Evolutionary conservation across 1,140 invertebrate species (phyloP), one percentile per base, ranked within the genome.

Genomic region (Grapholita molesta): DNA sequence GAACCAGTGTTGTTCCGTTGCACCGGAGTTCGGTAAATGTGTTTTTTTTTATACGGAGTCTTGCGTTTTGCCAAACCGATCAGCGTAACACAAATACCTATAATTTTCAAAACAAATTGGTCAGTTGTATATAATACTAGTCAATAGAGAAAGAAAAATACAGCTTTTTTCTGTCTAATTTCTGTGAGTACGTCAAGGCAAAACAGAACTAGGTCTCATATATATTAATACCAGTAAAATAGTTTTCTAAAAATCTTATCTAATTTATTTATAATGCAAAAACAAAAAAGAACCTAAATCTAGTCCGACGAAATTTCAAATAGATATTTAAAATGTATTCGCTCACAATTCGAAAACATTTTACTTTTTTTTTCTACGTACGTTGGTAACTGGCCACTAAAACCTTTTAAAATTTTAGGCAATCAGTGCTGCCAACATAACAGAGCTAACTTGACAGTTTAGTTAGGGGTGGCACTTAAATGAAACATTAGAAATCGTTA

Each of bases 401-500:
- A 15, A n/a, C 0, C 38, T 42, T 42, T 42, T 42, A 7, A 48
- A 48, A 48, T 48, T 48, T 48, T 48, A 2, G 42, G 2, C n/a
- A 18, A 0, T 18, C 42, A 48, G 2, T 48, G 42, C 42, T 21
- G 42, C 18, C 42, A 48, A 48, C n/a, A 2, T 48, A 15, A 48
- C 42, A 48, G 21, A 48, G 42, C 42, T 21, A 48, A 48, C 42
- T 48, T 48, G 42, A 48, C 42, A 48, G 18, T 48, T 52, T n/a
- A 55, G 24, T 55, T n/a, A 57, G 53, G 53, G 53, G 0, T 57
- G 53, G 23, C 53, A 57, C 53, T 57, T 57, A 57, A 57, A 57
- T 57, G 24, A 57, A 57, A 57, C 24, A 57, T 57, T 57, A 57
- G 53, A 57, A 57, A 57, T 57, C 53, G 21, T 57, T 57, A 25